A percentile compares a stretch with the other conserved stretches of the same genome.
phyloP scores from a whole-genome alignment of 2,797 vertebrate species.

The Melanotaenia parkinsoni region DNA sequence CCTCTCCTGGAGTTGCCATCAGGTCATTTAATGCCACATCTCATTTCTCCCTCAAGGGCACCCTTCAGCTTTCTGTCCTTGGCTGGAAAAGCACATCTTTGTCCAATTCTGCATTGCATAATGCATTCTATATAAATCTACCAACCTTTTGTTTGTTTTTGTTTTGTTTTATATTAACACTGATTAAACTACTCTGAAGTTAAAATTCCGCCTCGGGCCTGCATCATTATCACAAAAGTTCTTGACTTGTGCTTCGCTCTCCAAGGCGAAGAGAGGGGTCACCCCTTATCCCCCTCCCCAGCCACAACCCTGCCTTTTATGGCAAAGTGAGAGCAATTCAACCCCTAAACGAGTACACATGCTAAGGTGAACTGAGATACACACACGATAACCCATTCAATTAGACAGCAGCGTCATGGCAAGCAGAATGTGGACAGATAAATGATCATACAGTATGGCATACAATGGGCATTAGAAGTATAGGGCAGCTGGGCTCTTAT shows the following conservation, averaged over 20 bases:
- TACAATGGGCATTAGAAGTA: conserved; percentile 86
- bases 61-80: conserved; percentile 59
- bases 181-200: conserved; percentile 7
- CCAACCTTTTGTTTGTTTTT: not conserved
- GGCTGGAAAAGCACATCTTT: conserved; percentile 61
- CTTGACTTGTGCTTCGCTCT: conserved; percentile 78
- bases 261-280: conserved; percentile 75
- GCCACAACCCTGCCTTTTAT: conserved; percentile 67
- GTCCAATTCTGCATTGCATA: not conserved
- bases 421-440: conserved; percentile 77
- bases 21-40: conserved; percentile 74
- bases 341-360: conserved; percentile 78
- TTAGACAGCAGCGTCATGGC: conserved; percentile 67
- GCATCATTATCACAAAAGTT: conserved; percentile 65
- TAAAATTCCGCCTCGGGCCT: conserved; percentile 16
- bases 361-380: conserved; percentile 80
- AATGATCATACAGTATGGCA: conserved; percentile 86
- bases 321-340: conserved; percentile 63
- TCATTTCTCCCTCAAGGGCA: conserved; percentile 72
- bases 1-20: conserved; percentile 71
- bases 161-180: not conserved
- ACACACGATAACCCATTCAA: conserved; percentile 71
- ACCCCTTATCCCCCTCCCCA: conserved; percentile 60
- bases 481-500: conserved; percentile 98
- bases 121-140: not conserved